Conservation (phyloP, 2,113 vertebrate species). For the Sarotherodon lohbergeri region DNA sequence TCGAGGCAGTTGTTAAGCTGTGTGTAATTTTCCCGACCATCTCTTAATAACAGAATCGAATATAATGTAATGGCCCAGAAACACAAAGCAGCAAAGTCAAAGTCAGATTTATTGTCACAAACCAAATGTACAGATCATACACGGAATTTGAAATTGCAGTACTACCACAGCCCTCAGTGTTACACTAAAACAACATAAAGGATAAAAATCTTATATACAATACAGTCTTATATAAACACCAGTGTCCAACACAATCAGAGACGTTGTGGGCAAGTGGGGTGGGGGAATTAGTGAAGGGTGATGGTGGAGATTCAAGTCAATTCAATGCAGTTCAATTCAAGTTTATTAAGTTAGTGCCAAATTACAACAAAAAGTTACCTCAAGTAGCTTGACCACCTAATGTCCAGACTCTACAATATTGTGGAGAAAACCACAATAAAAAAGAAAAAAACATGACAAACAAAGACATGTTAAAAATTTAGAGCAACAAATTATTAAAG, state of each 20-base stretch:
- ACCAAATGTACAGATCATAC: neutral
- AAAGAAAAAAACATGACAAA: accelerated
- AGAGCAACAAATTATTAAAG: neutral
- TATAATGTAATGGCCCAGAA: neutral
- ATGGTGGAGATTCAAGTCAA: neutral
- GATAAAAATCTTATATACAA: neutral
- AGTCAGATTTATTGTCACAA: neutral
- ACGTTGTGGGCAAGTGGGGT: neutral
- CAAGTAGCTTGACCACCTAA: neutral
- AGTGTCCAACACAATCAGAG: neutral
- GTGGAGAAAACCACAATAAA: neutral
- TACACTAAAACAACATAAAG: neutral
- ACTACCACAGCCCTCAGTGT: neutral
- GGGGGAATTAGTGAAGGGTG: neutral
- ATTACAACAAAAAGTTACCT: neutral
- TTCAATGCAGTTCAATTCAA: neutral
- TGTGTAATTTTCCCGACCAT: neutral
- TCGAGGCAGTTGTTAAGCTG: neutral
- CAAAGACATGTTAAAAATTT: neutral
- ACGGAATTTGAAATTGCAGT: too few relatives aligned
- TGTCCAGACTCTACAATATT: neutral
- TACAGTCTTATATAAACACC: neutral
- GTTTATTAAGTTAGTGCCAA: neutral
- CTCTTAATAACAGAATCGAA: neutral
- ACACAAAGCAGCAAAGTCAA: neutral